phyloP scores from a whole-genome alignment of 2,888 invertebrate species.

The Ceramica pisi region DNA sequence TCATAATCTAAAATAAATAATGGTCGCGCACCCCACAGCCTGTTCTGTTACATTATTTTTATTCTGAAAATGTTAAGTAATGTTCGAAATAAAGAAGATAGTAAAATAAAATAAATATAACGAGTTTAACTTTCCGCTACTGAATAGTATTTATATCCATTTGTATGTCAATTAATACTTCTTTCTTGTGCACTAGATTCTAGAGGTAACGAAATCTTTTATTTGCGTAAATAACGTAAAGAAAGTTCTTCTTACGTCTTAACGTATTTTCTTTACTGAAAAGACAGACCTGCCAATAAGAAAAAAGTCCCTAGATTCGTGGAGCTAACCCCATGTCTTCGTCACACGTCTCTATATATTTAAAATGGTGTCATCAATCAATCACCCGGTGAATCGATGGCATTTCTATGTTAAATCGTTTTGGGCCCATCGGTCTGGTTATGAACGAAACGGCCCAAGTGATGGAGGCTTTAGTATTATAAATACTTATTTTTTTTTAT shows the following conservation, averaged over 20 bases:
- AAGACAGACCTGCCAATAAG: no score
- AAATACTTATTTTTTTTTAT: constrained; percentile 28
- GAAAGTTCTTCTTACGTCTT: no score
- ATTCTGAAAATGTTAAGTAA: not conserved
- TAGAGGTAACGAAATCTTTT: no score
- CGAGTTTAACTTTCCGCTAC: not conserved
- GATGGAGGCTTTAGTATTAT: constrained; percentile 30
- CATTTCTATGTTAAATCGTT: constrained; percentile 59
- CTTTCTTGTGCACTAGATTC: no score
- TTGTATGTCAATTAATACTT: not conserved
- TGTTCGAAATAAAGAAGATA: no score
- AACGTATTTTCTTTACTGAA: no score
- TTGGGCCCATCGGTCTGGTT: constrained; percentile 44
- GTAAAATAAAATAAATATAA: no score
- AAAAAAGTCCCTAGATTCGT: not conserved
- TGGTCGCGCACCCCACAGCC: no score
- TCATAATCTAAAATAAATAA: no score
- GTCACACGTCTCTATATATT: constrained; percentile 37
- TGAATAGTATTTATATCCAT: not conserved
- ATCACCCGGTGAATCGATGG: constrained; percentile 53
- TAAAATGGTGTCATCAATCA: constrained; percentile 51
- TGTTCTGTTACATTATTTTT: not conserved
- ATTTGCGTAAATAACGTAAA: no score
- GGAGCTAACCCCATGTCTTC: not conserved
- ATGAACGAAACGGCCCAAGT: constrained; percentile 35